Base-by-base conservation (phyloP, 1,140 invertebrate genomes). In the Spodoptera litura region DNA sequence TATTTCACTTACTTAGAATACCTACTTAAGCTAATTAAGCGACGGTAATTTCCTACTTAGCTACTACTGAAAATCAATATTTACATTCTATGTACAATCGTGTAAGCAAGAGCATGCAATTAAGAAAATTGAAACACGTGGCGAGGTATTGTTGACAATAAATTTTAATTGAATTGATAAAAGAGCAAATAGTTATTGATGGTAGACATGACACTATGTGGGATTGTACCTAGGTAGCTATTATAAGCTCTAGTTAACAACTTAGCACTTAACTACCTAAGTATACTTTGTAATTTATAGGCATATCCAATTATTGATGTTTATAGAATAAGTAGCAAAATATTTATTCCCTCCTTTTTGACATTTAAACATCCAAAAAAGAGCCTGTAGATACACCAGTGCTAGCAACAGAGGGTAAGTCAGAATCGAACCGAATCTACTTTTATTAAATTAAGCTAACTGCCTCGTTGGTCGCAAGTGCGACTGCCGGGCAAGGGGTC, bases 51-150 rank as follows among this genome's bases (percentile, higher is more conserved):
- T n/a, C 11, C 66, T 66, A 66, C 62, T 66, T 66, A 64, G 38
- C 61, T 25, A 49, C 38, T 11, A 15, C 15, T 66, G 13, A 62
- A 3, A 66, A 64, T 64, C 61, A 64, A 66, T 66, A 66, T 66
- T 66, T 66, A 44, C 38, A 44, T 44, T 44, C 13, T 53, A 53
- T 31, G 12, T 25, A 61, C 20, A 49, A 25, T 70, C 49, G 49
- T 31, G 25, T 53, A 52, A 70, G 12, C 20, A 51, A 20, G 55
- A 56, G 55, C 55, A 8, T 44, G 49, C 66, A 70, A 70, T 70
- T 53, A 70, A 70, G 66, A 70, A 70, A 70, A 70, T 70, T 70
- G 66, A 52, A 70, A 70, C 66, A 70, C 66, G 20, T 31, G 66
- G 49, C 38, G 20, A 49, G 9, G 15, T 15, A n/a, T 51, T 70